These are phyloP conservation scores for Pseudolaguvia tuberculata DNA, from an alignment of 2,113 vertebrate species.

Conservation along the genomic window DNA sequence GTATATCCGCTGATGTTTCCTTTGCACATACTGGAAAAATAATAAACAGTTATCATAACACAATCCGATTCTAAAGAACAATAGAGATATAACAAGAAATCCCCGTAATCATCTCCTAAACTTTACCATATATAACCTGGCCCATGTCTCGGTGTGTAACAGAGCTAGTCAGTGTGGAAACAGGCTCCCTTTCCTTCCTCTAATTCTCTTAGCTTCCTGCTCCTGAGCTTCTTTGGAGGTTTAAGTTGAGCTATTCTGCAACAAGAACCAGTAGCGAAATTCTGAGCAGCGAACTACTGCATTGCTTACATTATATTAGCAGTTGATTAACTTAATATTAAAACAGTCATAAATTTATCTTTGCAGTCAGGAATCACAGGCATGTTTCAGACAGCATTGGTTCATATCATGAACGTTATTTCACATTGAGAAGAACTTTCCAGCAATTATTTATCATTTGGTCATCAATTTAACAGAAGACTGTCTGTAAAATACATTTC, in stretches of 20 bases:
- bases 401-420: no score
- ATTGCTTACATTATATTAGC: background rate
- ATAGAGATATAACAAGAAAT: slow-evolving; percentile 22
- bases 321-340: background rate
- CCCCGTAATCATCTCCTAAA: slow-evolving; percentile 3
- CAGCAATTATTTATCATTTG: no score
- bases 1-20: slow-evolving; percentile 14
- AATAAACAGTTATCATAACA: slow-evolving; percentile 31
- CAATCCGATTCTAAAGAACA: slow-evolving; percentile 6
- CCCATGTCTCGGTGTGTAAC: slow-evolving; percentile 21
- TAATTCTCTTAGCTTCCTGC: slow-evolving; percentile 50
- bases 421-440: no score
- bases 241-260: background rate
- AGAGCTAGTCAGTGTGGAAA: slow-evolving; percentile 25
- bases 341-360: background rate
- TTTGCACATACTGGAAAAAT: slow-evolving; percentile 1
- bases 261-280: background rate
- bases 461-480: no score
- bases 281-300: background rate
- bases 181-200: slow-evolving; percentile 44
- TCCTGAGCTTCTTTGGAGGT: background rate
- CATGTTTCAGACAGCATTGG: background rate
- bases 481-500: background rate
- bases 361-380: background rate
- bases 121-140: slow-evolving; percentile 30